Conservation (phyloP, 2,113 vertebrate genomes). For the Ammospiza nelsoni region DNA sequence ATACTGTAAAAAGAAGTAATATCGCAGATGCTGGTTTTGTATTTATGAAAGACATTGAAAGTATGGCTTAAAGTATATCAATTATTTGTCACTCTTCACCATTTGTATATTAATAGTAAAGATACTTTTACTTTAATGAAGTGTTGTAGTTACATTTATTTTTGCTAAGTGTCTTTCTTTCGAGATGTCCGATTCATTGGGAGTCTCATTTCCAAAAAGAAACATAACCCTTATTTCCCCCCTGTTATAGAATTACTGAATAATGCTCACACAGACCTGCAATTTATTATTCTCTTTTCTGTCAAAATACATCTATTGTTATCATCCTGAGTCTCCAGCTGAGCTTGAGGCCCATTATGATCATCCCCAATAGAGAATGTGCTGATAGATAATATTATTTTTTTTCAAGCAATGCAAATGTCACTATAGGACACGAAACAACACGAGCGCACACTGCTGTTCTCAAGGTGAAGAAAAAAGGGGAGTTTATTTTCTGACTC, state of each 20-base stretch:
- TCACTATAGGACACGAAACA: too few species aligned
- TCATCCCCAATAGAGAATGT: background rate
- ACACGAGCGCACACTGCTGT: too few species aligned
- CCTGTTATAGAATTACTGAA: background rate
- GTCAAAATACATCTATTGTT: constrained; percentile 32
- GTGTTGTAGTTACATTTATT: constrained; percentile 73
- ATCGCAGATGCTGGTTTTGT: constrained; percentile 83
- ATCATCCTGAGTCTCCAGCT: background rate
- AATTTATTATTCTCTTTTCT: constrained; percentile 25
- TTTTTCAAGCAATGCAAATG: background rate
- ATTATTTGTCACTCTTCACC: constrained; percentile 82
- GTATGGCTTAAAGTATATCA: constrained; percentile 82
- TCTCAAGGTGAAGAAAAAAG: too few species aligned
- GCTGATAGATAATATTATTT: background rate
- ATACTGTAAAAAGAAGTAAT: constrained; percentile 80
- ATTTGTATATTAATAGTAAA: constrained; percentile 88
- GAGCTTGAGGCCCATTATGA: background rate
- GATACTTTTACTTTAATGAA: constrained; percentile 84
- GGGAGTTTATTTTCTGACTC: too few species aligned
- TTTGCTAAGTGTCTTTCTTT: constrained; percentile 38
- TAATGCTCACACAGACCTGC: background rate
- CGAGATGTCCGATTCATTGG: constrained; percentile 11
- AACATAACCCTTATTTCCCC: background rate
- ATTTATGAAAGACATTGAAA: constrained; percentile 83
- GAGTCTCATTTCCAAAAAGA: background rate